phyloP scores from a whole-genome alignment of 1,140 invertebrate genomes.

The Papilio machaon region DNA sequence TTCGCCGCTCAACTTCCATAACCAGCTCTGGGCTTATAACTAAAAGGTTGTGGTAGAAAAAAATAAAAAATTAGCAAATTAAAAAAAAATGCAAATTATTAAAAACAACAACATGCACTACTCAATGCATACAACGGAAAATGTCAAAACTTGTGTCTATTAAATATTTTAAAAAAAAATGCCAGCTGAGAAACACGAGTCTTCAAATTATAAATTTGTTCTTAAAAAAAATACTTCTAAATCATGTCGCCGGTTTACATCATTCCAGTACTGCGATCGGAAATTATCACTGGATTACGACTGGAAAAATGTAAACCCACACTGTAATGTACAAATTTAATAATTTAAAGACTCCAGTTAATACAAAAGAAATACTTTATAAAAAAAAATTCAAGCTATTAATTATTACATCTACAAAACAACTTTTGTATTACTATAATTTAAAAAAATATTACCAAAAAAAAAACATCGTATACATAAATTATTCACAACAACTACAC shows the following conservation, averaged over 20 bases:
- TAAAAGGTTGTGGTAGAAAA: conserved; percentile 76
- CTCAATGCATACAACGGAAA: conserved; percentile 24
- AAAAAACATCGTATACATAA: not conserved
- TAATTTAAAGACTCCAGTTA: not conserved
- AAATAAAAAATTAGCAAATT: conserved; percentile 75
- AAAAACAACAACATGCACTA: conserved; percentile 46
- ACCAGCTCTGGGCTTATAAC: conserved; percentile 93
- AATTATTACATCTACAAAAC: not conserved
- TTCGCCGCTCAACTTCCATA: conserved; percentile 93
- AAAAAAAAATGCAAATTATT: conserved; percentile 42
- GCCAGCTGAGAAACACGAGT: not conserved
- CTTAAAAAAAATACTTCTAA: too few species aligned
- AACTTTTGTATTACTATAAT: not conserved
- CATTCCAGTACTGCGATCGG: too few species aligned
- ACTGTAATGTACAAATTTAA: not conserved
- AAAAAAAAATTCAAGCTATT: conserved; percentile 24
- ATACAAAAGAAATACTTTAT: not conserved
- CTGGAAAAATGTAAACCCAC: too few species aligned
- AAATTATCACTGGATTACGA: too few species aligned
- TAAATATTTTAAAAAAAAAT: not conserved
- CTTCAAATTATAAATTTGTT: not conserved
- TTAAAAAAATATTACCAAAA: not conserved
- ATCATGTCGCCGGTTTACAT: too few species aligned
- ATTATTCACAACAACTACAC: conserved; percentile 7
- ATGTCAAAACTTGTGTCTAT: conserved; percentile 8